Conservation (phyloP, 2,797 vertebrate species). For the Microctenopoma lineatum region DNA sequence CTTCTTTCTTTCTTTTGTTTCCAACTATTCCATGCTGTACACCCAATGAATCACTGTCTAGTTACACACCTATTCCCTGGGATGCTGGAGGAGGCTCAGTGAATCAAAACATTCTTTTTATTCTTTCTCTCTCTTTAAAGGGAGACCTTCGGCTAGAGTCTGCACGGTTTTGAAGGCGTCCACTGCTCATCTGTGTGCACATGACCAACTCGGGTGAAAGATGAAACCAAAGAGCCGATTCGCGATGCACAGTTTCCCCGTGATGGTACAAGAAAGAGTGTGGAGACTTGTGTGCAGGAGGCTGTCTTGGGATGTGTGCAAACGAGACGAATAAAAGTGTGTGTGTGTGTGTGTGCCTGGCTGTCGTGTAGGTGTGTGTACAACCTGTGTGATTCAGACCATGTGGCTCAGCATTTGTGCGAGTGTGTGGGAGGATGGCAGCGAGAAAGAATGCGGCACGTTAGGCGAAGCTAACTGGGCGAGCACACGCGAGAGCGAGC, state of each 20-base stretch:
- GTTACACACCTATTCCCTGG: slow-evolving; percentile 59
- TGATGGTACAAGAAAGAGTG: slow-evolving; percentile 18
- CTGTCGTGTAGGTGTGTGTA: slow-evolving; percentile 45
- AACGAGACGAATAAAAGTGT: slow-evolving; percentile 14
- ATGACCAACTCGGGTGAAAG: slow-evolving; percentile 31
- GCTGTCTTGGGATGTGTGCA: slow-evolving; percentile 26
- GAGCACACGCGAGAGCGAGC: slow-evolving; percentile 42
- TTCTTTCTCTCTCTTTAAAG: slow-evolving; percentile 31
- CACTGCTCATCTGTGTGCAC: slow-evolving; percentile 21
- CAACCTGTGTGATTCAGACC: slow-evolving; percentile 55
- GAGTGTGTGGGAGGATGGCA: slow-evolving; percentile 37
- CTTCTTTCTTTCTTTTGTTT: slow-evolving; percentile 59
- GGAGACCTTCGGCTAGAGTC: slow-evolving; percentile 28
- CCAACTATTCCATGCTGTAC: slow-evolving; percentile 52
- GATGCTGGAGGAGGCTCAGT: slow-evolving; percentile 54
- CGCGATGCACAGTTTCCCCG: slow-evolving; percentile 18
- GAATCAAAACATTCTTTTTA: slow-evolving; percentile 57
- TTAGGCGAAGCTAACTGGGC: slow-evolving; percentile 49
- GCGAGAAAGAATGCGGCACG: slow-evolving; percentile 30
- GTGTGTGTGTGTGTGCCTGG: slow-evolving; percentile 16
- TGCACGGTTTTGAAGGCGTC: slow-evolving; percentile 16
- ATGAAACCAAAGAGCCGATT: slow-evolving; percentile 34
- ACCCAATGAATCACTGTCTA: slow-evolving; percentile 72
- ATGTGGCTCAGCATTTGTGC: slow-evolving; percentile 35
- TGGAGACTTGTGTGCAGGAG: slow-evolving; percentile 31